A percentile compares a stretch with the other conserved stretches of the same genome.
These are phyloP conservation scores for Isoperla grammatica DNA, from an alignment of 2,888 invertebrate genomes.

Conservation along the genomic window DNA sequence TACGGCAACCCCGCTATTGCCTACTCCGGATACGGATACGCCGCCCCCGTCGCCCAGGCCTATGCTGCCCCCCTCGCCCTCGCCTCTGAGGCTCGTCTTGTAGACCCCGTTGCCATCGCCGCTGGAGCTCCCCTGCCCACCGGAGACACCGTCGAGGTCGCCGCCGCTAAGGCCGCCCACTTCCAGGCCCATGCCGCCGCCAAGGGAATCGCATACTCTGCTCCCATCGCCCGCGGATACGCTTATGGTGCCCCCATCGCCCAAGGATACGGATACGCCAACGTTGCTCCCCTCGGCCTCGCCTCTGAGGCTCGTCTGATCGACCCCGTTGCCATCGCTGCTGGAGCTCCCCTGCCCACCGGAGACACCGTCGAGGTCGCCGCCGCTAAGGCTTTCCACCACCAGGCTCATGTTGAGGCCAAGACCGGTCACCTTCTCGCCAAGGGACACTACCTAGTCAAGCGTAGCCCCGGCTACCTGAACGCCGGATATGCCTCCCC, in stretches of 20 bases:
- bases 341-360: slow-evolving; percentile 35
- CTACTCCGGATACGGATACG: slow-evolving; percentile 4
- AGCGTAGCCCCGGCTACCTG: not conserved
- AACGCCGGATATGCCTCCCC: slow-evolving; percentile 4
- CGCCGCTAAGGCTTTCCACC: slow-evolving; percentile 49
- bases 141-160: slow-evolving; percentile 9
- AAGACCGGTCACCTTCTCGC: not conserved
- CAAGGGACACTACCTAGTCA: not conserved
- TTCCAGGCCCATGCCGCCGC: slow-evolving; percentile 11
- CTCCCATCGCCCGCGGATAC: slow-evolving; percentile 40
- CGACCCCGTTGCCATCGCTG: slow-evolving; percentile 46
- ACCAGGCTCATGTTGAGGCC: slow-evolving; percentile 28
- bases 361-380: slow-evolving; percentile 45
- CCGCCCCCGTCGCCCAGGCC: slow-evolving; percentile 21
- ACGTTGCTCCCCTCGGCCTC: slow-evolving; percentile 38
- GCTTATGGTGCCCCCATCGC: not conserved
- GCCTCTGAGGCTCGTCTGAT: slow-evolving; percentile 36
- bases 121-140: slow-evolving; percentile 33
- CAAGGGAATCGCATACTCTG: slow-evolving; percentile 28
- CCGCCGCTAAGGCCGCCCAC: slow-evolving; percentile 11
- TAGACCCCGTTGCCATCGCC: slow-evolving; percentile 13
- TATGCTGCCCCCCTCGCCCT: slow-evolving; percentile 48
- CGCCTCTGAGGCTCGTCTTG: slow-evolving; percentile 40
- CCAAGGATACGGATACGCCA: no score
- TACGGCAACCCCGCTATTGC: not conserved